Evolutionary conservation across 2,113 vertebrate genomes (phyloP), one percentile per base, ranked within the genome.

Genomic region (Hoplias malabaricus): DNA sequence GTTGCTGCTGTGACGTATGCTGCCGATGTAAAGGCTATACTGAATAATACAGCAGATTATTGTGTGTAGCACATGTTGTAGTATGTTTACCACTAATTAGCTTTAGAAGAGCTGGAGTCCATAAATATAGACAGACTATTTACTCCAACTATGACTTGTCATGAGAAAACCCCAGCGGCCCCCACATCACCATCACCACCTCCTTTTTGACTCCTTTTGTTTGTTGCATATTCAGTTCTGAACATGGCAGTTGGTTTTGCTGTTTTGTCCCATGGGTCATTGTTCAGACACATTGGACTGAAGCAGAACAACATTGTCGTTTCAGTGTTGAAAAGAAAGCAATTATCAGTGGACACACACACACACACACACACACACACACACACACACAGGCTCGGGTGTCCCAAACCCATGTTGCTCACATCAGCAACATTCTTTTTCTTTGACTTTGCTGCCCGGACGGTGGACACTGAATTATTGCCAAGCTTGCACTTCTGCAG

Each of bases 401-500:
- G n/a, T n/a, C n/a, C 36, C 21, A 27, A 54, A 40, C 21, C 34
- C 5, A 29, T 34, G 50, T 19, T 42, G 38, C 29, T 66, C 12
- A 21, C 33, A 43, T 59, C 46, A 27, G 38, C 27, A 54, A 29
- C 80, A 75, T 73, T 69, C 79, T 81, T 76, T 68, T 72, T 63
- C 69, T 71, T 66, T 70, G 77, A 80, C 85, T 78, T 73, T 80
- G 83, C 78, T 29, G 27, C 56, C 73, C 77, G 48, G 73, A 78
- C 40, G 53, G 19, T 72, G 80, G 81, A 74, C 53, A 79, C 38
- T 27, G 80, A 79, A 69, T 86, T 89, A 89, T 86, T 92, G 88
- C 87, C 81, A 82, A 85, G 82, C 54, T 86, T 84, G 83, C 85
- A 86, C 81, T 83, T 83, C 83, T 87, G 69, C 19, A 83, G 61